Percentiles rank a stretch among this genome's conserved stretches.
Evolutionary conservation across 2,113 vertebrate species (phyloP).

Genomic region (Gnathonemus echidnorhynchus): DNA sequence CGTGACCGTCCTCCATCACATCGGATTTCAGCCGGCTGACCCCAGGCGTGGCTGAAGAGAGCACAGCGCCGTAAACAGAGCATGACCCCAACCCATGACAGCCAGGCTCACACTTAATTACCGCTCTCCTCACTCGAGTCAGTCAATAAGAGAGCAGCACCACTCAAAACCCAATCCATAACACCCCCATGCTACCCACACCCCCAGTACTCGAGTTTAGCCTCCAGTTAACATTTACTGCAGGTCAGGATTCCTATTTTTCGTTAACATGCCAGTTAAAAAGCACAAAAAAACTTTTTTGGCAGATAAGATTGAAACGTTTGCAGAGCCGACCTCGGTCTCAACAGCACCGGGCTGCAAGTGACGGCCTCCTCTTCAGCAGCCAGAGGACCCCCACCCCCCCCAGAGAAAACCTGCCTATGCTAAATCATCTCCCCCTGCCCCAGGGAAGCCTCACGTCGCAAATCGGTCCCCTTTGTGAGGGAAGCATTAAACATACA

Average conservation of each 20-base stretch:
- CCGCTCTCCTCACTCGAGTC: neutral
- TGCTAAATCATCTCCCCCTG: neutral
- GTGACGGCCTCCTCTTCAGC: neutral
- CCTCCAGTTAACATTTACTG: neutral
- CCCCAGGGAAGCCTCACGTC: neutral
- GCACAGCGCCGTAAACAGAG: neutral
- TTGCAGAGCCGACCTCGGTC: neutral
- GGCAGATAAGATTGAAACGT: neutral
- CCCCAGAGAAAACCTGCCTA: neutral
- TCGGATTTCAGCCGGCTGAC: neutral
- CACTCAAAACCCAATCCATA: neutral
- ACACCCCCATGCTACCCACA: neutral
- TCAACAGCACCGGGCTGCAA: neutral
- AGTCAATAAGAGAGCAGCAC: neutral
- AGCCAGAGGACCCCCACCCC: neutral
- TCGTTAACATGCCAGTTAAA: neutral
- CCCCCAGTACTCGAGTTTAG: neutral
- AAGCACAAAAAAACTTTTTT: neutral
- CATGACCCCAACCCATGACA: neutral
- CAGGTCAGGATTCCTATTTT: neutral
- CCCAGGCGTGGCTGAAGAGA: neutral
- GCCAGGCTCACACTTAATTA: neutral
- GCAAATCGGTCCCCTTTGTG: constrained; percentile 1
- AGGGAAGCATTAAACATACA: constrained; percentile 30
- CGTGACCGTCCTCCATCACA: neutral